These are phyloP conservation scores for Eospalax fontanierii DNA, from an alignment of 2,797 vertebrate species.

Conservation along the genomic window DNA sequence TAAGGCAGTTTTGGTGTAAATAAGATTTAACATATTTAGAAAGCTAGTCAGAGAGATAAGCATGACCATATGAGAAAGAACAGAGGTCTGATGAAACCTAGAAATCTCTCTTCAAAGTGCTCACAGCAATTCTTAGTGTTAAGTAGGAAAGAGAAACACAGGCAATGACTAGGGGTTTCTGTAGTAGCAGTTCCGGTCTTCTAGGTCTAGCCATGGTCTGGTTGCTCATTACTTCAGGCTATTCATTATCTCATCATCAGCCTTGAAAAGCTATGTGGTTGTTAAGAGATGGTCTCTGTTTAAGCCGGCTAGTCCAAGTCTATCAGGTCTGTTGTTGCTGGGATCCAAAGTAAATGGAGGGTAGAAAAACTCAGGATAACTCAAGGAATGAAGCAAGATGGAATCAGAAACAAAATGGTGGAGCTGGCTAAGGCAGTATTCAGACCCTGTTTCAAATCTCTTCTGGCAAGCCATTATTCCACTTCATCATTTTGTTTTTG, in stretches of 20 bases:
- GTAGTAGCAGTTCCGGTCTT: not conserved
- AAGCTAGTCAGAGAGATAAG: not conserved
- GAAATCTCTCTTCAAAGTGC: not conserved
- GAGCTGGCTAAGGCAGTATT: not conserved
- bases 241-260: not conserved
- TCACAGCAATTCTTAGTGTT: not conserved
- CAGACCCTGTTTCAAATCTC: not conserved
- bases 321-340: not conserved
- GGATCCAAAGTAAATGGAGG: not conserved
- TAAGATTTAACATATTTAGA: constrained; percentile 43
- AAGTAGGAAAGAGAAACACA: not conserved
- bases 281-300: not conserved
- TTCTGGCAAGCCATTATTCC: not conserved
- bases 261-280: not conserved
- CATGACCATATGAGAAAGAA: not conserved
- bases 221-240: not conserved
- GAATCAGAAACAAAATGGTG: not conserved
- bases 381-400: not conserved
- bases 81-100: not conserved
- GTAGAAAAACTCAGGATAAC: not conserved
- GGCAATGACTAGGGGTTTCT: not conserved
- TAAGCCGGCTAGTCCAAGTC: not conserved
- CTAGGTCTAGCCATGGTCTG: not conserved
- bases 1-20: constrained; percentile 21
- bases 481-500: too few species aligned